Evolutionary conservation across 2,797 vertebrate species (phyloP).

Genomic region (Coregonus sp.): DNA sequence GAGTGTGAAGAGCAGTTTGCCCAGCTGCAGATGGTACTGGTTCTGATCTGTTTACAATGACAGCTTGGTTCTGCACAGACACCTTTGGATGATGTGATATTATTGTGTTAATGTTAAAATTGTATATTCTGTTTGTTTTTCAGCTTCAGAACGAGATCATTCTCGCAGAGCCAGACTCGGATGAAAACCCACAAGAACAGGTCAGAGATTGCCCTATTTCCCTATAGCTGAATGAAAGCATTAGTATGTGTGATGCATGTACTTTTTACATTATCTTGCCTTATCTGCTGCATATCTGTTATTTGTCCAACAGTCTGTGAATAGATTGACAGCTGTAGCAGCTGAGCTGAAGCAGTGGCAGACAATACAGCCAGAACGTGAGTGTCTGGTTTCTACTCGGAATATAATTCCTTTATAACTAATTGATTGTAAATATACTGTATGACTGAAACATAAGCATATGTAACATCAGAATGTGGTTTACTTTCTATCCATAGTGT

Average conservation of each 20-base stretch:
- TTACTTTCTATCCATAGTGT: constrained; percentile 51
- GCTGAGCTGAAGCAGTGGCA: constrained; percentile 73
- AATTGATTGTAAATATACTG: not conserved
- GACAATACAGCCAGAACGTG: constrained; percentile 69
- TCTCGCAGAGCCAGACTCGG: constrained; percentile 60
- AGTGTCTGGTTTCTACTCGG: constrained; percentile 38
- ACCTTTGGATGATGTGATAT: not conserved
- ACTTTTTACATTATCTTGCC: constrained; percentile 2
- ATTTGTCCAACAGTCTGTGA: constrained; percentile 56
- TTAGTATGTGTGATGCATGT: not conserved
- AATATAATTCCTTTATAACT: not conserved
- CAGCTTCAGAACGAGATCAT: constrained; percentile 78
- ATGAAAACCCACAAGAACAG: constrained; percentile 61
- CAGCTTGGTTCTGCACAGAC: not conserved
- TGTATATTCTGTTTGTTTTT: constrained; percentile 45
- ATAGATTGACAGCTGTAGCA: constrained; percentile 65
- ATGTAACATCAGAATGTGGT: not conserved
- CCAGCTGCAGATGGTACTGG: constrained; percentile 65
- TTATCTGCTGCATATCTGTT: not conserved
- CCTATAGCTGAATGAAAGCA: not conserved
- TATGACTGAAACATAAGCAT: not conserved
- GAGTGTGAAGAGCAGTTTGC: constrained; percentile 74
- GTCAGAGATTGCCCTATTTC: constrained; percentile 46
- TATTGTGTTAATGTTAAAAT: not conserved
- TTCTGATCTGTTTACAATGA: not conserved